Percentiles rank a stretch among this genome's conserved stretches.
Evolutionary conservation across 30 jellyfish, hydroid and myxozoan genomes (phyloP).

Genomic region (Aurelia sp.): DNA sequence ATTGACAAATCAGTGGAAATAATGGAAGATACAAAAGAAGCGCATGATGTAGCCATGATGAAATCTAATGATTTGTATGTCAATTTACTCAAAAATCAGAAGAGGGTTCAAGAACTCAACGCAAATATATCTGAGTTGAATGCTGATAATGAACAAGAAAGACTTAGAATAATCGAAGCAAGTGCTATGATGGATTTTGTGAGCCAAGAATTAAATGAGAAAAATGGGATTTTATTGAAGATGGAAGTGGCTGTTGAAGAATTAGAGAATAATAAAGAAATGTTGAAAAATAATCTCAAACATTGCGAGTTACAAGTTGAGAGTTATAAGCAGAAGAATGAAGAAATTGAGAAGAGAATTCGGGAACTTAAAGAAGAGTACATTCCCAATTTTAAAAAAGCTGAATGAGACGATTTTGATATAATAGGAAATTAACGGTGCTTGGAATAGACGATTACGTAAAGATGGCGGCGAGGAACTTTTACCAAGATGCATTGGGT

Average conservation of each 20-base stretch:
- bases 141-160: constrained; percentile 31
- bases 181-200: constrained; percentile 60
- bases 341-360: constrained; percentile 20
- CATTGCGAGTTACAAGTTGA: constrained; percentile 22
- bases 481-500: too few relatives aligned
- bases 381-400: too few relatives aligned
- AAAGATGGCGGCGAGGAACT: too few relatives aligned
- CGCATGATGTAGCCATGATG: constrained; percentile 33
- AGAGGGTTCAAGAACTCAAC: constrained; percentile 58
- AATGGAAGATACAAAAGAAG: constrained; percentile 65
- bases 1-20: constrained; percentile 50
- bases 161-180: constrained; percentile 9
- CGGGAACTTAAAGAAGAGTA: constrained; percentile 29
- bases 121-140: constrained; percentile 45
- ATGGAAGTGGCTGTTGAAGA: constrained; percentile 53
- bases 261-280: constrained; percentile 41
- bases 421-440: too few relatives aligned
- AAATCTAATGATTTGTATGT: constrained; percentile 29
- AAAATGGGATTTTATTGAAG: constrained; percentile 51
- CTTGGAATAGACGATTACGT: too few relatives aligned
- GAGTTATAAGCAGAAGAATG: constrained; percentile 23
- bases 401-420: too few relatives aligned
- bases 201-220: constrained; percentile 55
- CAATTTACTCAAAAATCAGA: constrained; percentile 43
- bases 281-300: constrained; percentile 35